Conservation (phyloP, 2,888 invertebrate species). For the Polymixis lichenea region DNA sequence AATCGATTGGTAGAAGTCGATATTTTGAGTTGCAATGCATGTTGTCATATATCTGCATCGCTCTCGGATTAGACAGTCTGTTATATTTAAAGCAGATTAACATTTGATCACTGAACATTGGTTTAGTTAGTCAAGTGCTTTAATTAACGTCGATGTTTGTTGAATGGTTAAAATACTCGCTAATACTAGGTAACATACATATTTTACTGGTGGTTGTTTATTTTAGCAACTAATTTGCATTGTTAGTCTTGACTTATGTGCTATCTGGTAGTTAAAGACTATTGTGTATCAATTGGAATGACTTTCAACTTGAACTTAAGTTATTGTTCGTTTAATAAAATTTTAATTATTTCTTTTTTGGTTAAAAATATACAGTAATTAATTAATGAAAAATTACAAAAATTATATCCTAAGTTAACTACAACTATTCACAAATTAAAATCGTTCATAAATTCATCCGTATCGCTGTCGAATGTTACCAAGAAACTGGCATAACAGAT, state of each 20-base stretch:
- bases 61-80: background rate
- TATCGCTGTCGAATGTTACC: background rate
- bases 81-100: conserved; percentile 31
- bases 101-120: conserved; percentile 25
- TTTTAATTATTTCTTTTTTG: too few relatives aligned
- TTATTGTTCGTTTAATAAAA: too few relatives aligned
- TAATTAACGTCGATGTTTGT: conserved; percentile 39
- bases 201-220: background rate
- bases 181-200: conserved; percentile 15
- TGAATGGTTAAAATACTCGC: conserved; percentile 22
- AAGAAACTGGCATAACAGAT: too few relatives aligned
- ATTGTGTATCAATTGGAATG: background rate
- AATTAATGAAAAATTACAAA: too few relatives aligned
- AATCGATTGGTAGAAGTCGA: background rate
- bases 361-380: too few relatives aligned
- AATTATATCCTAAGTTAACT: too few relatives aligned
- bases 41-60: conserved; percentile 8
- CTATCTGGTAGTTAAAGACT: background rate
- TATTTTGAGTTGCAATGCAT: background rate
- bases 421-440: too few relatives aligned
- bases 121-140: conserved; percentile 16
- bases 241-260: conserved; percentile 1
- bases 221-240: conserved; percentile 22
- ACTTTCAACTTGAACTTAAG: background rate
- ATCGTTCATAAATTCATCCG: background rate